Conservation (phyloP, 2,888 invertebrate species). For the Lapara coniferarum region DNA sequence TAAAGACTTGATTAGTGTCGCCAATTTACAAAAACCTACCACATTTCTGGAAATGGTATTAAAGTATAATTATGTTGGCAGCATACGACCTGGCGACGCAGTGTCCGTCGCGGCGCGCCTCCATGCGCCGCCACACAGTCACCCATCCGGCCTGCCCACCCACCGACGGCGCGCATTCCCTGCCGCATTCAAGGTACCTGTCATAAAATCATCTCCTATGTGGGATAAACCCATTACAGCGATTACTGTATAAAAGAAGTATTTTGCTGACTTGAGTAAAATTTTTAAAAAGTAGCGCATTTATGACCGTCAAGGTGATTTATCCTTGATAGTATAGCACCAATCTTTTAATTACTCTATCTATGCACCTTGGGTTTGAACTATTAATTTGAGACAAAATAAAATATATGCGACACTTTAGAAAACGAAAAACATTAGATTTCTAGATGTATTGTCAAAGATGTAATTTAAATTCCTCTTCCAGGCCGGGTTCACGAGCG, state of each 20-base stretch:
- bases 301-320: background rate
- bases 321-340: no score
- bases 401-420: background rate
- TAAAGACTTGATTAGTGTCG: background rate
- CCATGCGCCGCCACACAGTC: slow-evolving; percentile 87
- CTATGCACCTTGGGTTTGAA: no score
- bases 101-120: slow-evolving; percentile 88
- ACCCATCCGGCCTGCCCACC: slow-evolving; percentile 78
- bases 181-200: slow-evolving; percentile 89
- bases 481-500: slow-evolving; percentile 79
- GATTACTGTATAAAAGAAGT: no score
- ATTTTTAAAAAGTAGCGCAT: no score
- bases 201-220: background rate
- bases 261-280: no score
- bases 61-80: slow-evolving; percentile 50
- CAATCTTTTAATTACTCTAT: no score
- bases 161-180: slow-evolving; percentile 84
- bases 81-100: slow-evolving; percentile 93
- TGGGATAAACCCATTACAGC: no score
- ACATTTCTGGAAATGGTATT: background rate
- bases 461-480: background rate
- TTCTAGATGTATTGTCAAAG: background rate
- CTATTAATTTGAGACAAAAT: no score
- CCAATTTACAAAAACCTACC: background rate
- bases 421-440: background rate